Conservation (phyloP, 2,888 invertebrate species). For the Frankliniella intonsa region DNA sequence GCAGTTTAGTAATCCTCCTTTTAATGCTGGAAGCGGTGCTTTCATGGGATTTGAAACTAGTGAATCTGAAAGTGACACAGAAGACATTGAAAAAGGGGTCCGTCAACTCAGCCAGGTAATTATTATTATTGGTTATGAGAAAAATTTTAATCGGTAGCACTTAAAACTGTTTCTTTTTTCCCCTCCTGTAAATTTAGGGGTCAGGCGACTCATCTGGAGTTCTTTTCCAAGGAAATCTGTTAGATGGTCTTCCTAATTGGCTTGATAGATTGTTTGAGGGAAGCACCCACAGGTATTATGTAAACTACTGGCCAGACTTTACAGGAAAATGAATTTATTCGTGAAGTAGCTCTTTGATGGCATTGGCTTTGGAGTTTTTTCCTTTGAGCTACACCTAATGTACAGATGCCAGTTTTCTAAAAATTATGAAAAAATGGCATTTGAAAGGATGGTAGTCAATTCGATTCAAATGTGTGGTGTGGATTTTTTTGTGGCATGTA, state of each 20-base stretch:
- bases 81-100: constrained; percentile 46
- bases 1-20: constrained; percentile 42
- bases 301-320: constrained; percentile 99
- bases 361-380: neutral
- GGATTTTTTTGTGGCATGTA: no score
- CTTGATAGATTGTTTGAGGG: constrained; percentile 95
- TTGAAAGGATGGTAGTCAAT: no score
- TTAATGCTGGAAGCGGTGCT: constrained; percentile 74
- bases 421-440: no score
- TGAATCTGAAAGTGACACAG: constrained; percentile 49
- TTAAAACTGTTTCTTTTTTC: neutral
- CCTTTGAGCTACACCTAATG: no score
- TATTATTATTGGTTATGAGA: neutral
- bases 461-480: no score
- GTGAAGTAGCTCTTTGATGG: neutral
- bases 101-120: constrained; percentile 44
- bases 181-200: neutral
- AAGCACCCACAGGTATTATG: constrained; percentile 87
- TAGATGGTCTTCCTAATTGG: constrained; percentile 94
- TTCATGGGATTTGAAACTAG: constrained; percentile 79
- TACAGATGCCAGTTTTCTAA: no score
- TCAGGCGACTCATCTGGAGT: constrained; percentile 46
- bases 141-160: constrained; percentile 2
- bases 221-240: constrained; percentile 66
- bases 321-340: constrained; percentile 40